Conservation (phyloP, 2,113 vertebrate species). For the Elaphurus davidianus region DNA sequence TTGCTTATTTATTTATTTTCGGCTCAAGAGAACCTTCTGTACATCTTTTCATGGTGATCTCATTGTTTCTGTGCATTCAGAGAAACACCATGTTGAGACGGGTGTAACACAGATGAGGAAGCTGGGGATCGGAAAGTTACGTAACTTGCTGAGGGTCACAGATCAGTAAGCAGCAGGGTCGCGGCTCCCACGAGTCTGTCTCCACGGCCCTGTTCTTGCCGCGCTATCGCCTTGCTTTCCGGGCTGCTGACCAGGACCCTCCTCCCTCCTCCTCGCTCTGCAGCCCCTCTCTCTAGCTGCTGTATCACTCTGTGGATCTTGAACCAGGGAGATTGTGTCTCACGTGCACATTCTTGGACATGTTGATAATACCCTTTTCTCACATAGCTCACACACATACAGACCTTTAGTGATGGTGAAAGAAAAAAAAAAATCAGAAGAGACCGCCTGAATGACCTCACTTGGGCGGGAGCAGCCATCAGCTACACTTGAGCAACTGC, state of each 20-base stretch:
- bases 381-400: background rate
- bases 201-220: background rate
- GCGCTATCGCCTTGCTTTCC: background rate
- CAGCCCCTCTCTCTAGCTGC: background rate
- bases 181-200: background rate
- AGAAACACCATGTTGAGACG: background rate
- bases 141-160: background rate
- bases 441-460: conserved; percentile 50
- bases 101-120: background rate
- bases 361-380: background rate
- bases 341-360: background rate
- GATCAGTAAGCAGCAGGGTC: background rate
- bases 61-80: background rate
- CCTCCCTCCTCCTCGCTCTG: background rate
- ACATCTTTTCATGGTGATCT: background rate
- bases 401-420: background rate
- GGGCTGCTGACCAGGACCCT: background rate
- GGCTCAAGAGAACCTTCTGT: background rate
- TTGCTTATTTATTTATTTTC: background rate
- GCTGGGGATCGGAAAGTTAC: background rate
- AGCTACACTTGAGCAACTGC: background rate
- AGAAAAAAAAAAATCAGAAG: conserved; percentile 4
- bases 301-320: background rate
- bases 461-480: background rate
- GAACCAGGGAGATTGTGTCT: background rate